phyloP scores from a whole-genome alignment of 1,140 invertebrate genomes.

The Ceratoteleas bidentatus region DNA sequence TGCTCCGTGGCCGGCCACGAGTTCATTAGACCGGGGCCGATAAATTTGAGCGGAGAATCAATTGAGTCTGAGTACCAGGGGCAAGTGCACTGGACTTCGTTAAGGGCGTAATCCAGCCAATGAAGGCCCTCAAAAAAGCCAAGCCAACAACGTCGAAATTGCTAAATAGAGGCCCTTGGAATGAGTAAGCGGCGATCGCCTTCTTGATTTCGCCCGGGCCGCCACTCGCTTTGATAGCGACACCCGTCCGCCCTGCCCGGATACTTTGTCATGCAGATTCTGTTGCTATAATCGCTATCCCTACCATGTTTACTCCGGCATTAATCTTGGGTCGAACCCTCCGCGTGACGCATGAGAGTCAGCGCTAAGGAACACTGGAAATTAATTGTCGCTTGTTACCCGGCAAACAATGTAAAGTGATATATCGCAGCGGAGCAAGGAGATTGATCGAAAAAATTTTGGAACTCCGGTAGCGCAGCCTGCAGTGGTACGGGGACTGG shows the following conservation, averaged over 20 bases:
- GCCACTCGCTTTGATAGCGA: constrained; percentile 58
- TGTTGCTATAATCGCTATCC: constrained; percentile 59
- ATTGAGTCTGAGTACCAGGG: constrained; percentile 23
- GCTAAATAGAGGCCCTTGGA: constrained; percentile 47
- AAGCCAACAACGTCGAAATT: constrained; percentile 35
- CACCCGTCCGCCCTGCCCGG: constrained; percentile 27
- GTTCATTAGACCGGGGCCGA: constrained; percentile 33
- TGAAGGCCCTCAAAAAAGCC: constrained; percentile 36
- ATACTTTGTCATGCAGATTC: constrained; percentile 66
- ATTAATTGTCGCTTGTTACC: constrained; percentile 59
- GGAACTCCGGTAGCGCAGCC: constrained; percentile 18
- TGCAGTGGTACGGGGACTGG: not conserved
- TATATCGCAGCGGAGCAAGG: constrained; percentile 17
- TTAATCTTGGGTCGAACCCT: constrained; percentile 62
- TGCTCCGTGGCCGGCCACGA: constrained; percentile 2
- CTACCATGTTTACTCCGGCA: constrained; percentile 42
- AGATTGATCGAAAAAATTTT: constrained; percentile 35
- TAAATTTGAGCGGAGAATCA: constrained; percentile 28
- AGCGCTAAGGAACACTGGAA: constrained; percentile 53
- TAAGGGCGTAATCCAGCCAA: constrained; percentile 34
- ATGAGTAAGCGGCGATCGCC: constrained; percentile 41
- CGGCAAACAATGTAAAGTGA: constrained; percentile 48
- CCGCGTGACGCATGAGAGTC: constrained; percentile 53
- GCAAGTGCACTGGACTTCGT: constrained; percentile 34
- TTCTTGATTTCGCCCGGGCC: constrained; percentile 50